Evolutionary conservation across 2,113 vertebrate species (phyloP).

Genomic region (Illadopsis cleaveri): DNA sequence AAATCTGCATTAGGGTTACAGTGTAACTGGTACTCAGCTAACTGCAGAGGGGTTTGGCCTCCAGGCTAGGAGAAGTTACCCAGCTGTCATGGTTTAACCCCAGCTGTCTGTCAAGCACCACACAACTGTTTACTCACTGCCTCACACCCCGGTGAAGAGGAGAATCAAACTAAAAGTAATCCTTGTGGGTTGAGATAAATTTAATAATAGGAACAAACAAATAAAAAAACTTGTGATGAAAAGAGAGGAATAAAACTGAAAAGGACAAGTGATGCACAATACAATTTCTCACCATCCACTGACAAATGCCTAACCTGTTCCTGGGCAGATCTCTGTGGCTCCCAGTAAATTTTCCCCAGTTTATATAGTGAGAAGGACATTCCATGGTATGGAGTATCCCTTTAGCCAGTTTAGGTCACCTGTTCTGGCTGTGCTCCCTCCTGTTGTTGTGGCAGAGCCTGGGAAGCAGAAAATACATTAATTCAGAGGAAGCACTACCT

Average conservation of each 20-base stretch:
- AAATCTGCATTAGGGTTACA: neutral
- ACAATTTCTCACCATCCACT: neutral
- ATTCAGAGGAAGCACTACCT: neutral
- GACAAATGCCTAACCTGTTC: neutral
- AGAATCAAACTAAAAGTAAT: neutral
- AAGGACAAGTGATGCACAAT: neutral
- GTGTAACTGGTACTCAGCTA: neutral
- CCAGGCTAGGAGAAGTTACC: neutral
- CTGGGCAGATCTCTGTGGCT: neutral
- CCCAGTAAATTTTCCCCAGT: neutral
- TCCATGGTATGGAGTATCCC: neutral
- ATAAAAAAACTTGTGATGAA: too few species aligned
- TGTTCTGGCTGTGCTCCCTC: neutral
- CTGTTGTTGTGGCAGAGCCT: neutral
- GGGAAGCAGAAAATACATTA: neutral
- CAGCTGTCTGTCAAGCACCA: neutral
- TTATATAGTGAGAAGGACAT: neutral
- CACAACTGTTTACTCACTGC: neutral
- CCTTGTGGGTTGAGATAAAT: neutral
- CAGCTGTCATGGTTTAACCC: neutral
- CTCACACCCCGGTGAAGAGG: accelerated
- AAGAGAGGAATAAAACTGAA: neutral
- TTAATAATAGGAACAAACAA: neutral
- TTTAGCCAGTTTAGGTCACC: neutral
- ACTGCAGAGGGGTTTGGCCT: neutral